Evolutionary conservation across 1,140 invertebrate genomes (phyloP), one percentile per base, ranked within the genome.

Genomic region (Musca domestica): DNA sequence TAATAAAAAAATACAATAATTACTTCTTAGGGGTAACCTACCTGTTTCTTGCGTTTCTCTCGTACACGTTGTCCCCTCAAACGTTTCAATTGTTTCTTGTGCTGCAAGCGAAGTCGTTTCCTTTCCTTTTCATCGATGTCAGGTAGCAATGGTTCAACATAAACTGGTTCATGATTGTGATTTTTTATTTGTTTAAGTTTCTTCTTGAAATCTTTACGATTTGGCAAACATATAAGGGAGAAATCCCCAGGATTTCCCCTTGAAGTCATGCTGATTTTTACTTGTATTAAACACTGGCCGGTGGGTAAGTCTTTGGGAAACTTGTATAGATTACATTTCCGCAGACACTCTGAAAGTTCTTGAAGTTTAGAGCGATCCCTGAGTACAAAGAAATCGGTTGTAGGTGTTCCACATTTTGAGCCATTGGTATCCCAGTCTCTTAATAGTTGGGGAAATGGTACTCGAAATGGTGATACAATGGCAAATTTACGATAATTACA

Each of bases 401-500:
- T 27, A 22, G 10, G 7, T 48, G 4, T 5, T 30, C 20, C 25
- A 2, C 49, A 65, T n/a, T 25, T 52, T 15, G 12, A 0, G 69
- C 66, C 27, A 46, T 3, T 61, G 25, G 51, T 9, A 52, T 68
- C 67, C 92, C 92, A 94, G 72, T 93, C 91, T 30, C 85, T 86
- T 51, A 91, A 73, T 12, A 95, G 81, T 49, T 86, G 74, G 25
- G 82, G 80, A 92, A 92, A 96, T 41, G 90, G 88, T 71, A 86
- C 90, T 48, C 77, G 77, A 76, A 95, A 96, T 10, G 95, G 94
- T 76, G 88, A 89, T 10, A 83, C 81, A 41, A 94, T 87, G 10
- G 88, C 88, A 47, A 94, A 83, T 81, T 93, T 95, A 0, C 84
- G 83, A 77, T 89, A 96, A 81, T 96, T 96, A 0, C 89, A 87